These are phyloP conservation scores for Coronaproctus castanopsis DNA, from an alignment of 2,888 invertebrate species.

Conservation along the genomic window DNA sequence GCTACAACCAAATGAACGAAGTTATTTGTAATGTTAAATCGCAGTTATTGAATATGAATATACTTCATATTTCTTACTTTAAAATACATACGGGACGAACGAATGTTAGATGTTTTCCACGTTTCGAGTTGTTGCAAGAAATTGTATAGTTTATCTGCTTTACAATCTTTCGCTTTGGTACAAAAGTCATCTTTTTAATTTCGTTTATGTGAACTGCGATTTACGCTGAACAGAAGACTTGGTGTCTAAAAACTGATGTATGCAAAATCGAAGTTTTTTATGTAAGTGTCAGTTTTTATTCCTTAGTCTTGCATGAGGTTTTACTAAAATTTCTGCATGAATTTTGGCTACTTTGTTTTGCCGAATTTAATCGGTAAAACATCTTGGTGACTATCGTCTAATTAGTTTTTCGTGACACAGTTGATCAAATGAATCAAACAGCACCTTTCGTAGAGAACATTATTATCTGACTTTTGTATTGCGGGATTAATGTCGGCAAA, in stretches of 20 bases:
- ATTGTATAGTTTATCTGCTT: background rate
- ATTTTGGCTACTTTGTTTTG: background rate
- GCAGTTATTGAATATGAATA: too few species aligned
- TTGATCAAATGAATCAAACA: background rate
- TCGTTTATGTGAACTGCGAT: background rate
- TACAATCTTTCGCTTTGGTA: background rate
- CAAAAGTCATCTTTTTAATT: background rate
- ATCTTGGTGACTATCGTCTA: background rate
- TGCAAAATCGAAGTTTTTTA: background rate
- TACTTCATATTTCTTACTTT: background rate
- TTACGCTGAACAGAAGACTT: background rate
- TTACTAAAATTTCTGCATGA: background rate
- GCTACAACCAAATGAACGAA: too few species aligned
- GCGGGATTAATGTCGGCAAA: background rate
- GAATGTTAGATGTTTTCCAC: background rate
- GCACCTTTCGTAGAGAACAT: background rate
- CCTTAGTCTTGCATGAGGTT: background rate
- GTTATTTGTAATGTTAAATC: too few species aligned
- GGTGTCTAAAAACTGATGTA: background rate
- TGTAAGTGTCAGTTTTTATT: background rate
- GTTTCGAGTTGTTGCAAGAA: background rate
- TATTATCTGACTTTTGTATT: background rate
- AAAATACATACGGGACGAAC: background rate
- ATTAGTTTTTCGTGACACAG: background rate
- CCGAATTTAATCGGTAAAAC: background rate